Conservation (phyloP, 2,113 vertebrate species). For the Polypterus senegalus region DNA sequence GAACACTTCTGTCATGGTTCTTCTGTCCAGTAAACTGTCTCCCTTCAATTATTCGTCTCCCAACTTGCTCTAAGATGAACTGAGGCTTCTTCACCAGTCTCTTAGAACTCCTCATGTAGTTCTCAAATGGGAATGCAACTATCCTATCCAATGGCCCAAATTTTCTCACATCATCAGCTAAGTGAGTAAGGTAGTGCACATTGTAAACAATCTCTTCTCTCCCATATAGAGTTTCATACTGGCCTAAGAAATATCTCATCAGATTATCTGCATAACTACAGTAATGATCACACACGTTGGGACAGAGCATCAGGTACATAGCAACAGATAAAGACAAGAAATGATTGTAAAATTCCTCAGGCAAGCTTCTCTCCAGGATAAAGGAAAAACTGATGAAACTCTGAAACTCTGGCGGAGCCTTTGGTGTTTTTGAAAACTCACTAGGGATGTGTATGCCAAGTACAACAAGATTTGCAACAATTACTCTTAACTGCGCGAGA, state of each 20-base stretch:
- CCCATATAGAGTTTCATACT: slow-evolving; percentile 13
- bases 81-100: background rate
- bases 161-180: slow-evolving; percentile 14
- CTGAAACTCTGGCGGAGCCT: too few species aligned
- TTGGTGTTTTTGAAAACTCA: too few species aligned
- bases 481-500: too few species aligned
- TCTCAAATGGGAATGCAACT: slow-evolving; percentile 10
- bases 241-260: slow-evolving; percentile 3
- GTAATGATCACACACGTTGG: slow-evolving; percentile 5
- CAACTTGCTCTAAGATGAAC: background rate
- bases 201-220: slow-evolving; percentile 9
- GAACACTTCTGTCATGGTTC: too few species aligned
- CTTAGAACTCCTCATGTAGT: slow-evolving; percentile 9
- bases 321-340: slow-evolving; percentile 18
- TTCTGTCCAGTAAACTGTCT: too few species aligned
- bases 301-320: slow-evolving; percentile 12
- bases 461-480: too few species aligned
- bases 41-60: background rate
- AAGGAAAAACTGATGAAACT: too few species aligned
- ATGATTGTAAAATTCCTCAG: background rate
- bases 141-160: slow-evolving; percentile 11
- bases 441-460: too few species aligned
- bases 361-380: too few species aligned
- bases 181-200: slow-evolving; percentile 3
- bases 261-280: slow-evolving; percentile 5